These are phyloP conservation scores for Tragelaphus strepsiceros DNA, from an alignment of 2,113 vertebrate species.

Conservation along the genomic window DNA sequence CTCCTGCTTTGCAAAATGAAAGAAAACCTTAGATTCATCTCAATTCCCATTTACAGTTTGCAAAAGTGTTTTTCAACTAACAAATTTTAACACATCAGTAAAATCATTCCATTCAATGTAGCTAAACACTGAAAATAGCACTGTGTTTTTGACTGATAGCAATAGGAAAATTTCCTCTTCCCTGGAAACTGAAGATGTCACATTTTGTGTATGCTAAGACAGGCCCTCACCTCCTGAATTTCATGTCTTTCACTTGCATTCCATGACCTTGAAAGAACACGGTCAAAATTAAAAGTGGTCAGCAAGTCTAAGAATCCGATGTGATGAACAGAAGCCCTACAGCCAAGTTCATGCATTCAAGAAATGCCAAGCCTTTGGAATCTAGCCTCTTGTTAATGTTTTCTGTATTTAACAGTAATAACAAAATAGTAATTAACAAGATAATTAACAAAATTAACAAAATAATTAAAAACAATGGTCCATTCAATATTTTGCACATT, in stretches of 20 bases:
- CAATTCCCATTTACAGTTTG: conserved; percentile 16
- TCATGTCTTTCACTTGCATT: background rate
- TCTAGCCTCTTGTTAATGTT: background rate
- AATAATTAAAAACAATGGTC: background rate
- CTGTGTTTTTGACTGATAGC: background rate
- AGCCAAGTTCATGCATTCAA: background rate
- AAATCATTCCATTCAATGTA: conserved; percentile 48
- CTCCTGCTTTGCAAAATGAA: conserved; percentile 40
- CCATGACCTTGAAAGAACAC: background rate
- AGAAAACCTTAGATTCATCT: conserved; percentile 49
- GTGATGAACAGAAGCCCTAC: background rate
- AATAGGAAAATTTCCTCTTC: background rate
- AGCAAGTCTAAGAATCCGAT: background rate
- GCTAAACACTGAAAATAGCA: conserved; percentile 7
- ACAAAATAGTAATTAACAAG: background rate
- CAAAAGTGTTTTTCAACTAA: conserved; percentile 29
- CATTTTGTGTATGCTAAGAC: background rate
- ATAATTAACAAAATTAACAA: background rate
- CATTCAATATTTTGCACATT: background rate
- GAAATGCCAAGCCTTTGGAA: background rate
- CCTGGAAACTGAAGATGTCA: background rate
- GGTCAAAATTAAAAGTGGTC: background rate
- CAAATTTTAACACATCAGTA: conserved; percentile 33
- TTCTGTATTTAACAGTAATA: background rate
- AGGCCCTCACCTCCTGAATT: background rate